These are phyloP conservation scores for Polypedilum vanderplanki DNA, from an alignment of 1,140 invertebrate species.

Conservation along the genomic window DNA sequence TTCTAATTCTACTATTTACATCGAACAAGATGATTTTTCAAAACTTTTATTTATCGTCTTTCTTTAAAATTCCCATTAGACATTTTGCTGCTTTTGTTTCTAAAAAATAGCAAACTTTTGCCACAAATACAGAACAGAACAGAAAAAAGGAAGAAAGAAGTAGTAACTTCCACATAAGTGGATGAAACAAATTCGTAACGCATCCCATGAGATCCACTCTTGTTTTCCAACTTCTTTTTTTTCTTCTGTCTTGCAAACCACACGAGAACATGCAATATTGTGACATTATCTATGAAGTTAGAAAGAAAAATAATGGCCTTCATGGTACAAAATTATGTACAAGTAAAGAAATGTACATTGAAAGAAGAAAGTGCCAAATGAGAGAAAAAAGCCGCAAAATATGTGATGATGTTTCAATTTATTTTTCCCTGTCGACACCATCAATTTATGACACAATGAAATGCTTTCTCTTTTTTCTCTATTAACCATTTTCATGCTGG, in stretches of 20 bases:
- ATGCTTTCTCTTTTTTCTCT: background rate
- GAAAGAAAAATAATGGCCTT: background rate
- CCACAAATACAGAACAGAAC: no score
- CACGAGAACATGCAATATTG: background rate
- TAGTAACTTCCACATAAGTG: no score
- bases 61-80: background rate
- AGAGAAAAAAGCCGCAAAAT: background rate
- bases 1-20: background rate
- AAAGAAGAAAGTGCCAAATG: background rate
- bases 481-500: background rate
- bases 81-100: background rate
- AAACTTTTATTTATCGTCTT: background rate
- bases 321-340: background rate
- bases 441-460: conserved; percentile 26
- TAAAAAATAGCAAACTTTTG: no score
- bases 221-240: background rate
- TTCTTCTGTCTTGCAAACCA: background rate
- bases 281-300: background rate
- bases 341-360: background rate
- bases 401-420: conserved; percentile 25
- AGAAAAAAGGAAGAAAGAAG: no score
- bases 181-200: background rate
- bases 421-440: conserved; percentile 3
- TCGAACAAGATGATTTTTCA: background rate
- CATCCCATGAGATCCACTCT: background rate